Evolutionary conservation across 2,797 vertebrate species (phyloP), one percentile per base, ranked within the genome.

Genomic region (Muraenolepis orangiensis): DNA sequence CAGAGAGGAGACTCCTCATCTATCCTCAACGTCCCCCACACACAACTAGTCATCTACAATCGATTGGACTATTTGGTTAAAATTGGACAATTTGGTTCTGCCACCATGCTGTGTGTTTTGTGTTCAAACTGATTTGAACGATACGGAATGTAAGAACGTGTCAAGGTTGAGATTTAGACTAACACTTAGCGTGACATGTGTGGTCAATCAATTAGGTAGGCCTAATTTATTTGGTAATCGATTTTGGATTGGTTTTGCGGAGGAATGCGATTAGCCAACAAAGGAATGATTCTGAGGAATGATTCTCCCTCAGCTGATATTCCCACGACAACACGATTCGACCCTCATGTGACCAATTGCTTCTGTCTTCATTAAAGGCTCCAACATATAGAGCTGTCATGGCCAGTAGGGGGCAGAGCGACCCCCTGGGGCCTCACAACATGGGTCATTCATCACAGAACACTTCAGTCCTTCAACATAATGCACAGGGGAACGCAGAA

Each of bases 381-480:
- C 75, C 73, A 8, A 29, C 72, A 71, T n/a, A 74, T 26, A 74
- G 72, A 85, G 71, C 34, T 7, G 31, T 69, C 61, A 69, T n/a
- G 75, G 78, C 64, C 77, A 75, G 79, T 74, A 69, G 40, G 40
- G 40, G 66, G 71, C 46, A 73, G 72, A 77, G 73, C 72, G 80
- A 87, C 74, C 74, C 67, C 16, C 40, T 72, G 64, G 67, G 72
- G 46, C 78, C 23, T 74, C 76, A 78, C 85, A 80, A 80, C 74
- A 86, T 74, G 68, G 74, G 72, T 82, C 70, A 85, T 85, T 84
- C 74, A 82, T 87, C 76, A 85, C 67, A 75, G 34, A 64, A 69
- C 69, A 69, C 77, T 68, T 42, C 74, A 42, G 69, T 79, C 23
- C 71, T 80, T 70, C 29, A 36, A 76, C 69, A 80, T 23, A 38